Evolutionary conservation across 2,797 vertebrate genomes (phyloP), one percentile per base, ranked within the genome.

Genomic region (Poecilia picta): DNA sequence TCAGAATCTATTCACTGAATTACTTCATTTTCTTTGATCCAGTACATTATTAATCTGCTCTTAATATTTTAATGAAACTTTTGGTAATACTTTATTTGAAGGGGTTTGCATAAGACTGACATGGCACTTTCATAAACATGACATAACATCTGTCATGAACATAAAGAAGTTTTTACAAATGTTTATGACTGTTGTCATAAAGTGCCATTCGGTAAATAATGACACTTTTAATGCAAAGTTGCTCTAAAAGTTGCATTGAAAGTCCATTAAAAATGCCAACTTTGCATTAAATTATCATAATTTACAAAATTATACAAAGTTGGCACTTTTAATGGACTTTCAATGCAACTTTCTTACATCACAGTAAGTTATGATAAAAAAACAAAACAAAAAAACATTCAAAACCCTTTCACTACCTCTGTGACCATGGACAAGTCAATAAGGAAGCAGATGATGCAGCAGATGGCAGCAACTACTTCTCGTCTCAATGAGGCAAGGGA

Each of bases 381-480:
- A 36, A 36, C 5, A 39, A 39, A 39, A 39, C 0, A 5, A 41
- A n/a, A 33, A 45, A 4, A 75, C 49, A 5, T 1, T 73, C 70
- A 31, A 25, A 10, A 66, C 8, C n/a, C n/a, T 62, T 36, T 80
- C 53, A 66, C 79, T 95, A 97, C 96, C 95, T 97, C 94, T 0
- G 96, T 97, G 82, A 97, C 95, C 96, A 97, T 97, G 74, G 96
- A 96, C 86, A 97, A 93, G 92, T 97, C 96, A 41, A 97, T 96
- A 85, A 96, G 85, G 91, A 96, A 96, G 89, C 96, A 97, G 91
- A 95, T 91, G 87, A 96, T 31, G 85, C 96, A 97, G 93, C 96
- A 96, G 90, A 97, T 92, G 83, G 96, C 96, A 2, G 95, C 96
- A 10, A 96, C 95, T 85, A 96, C 92, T 89, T 97, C 96, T 77